Conservation (phyloP, 2,797 vertebrate genomes). For the Notoglanidium macrostoma region DNA sequence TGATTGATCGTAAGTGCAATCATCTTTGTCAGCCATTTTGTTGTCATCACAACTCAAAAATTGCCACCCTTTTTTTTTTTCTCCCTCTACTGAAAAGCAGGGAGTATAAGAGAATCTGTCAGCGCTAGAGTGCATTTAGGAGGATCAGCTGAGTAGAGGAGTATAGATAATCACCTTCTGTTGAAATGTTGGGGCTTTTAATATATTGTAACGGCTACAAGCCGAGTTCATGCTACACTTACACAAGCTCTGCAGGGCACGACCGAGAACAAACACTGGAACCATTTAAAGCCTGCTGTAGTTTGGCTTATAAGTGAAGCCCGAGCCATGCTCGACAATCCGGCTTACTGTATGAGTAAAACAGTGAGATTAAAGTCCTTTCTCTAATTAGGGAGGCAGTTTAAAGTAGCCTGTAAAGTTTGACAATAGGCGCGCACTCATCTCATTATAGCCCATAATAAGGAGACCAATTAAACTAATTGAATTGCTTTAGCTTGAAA, state of each 20-base stretch:
- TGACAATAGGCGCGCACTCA: constrained; percentile 69
- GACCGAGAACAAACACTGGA: constrained; percentile 38
- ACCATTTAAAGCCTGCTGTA: constrained; percentile 56
- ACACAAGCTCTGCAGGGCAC: constrained; percentile 17
- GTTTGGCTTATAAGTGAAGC: constrained; percentile 63
- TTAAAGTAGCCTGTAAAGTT: constrained; percentile 71
- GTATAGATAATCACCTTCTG: constrained; percentile 40
- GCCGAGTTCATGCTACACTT: constrained; percentile 10
- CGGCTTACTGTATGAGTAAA: constrained; percentile 65
- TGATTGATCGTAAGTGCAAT: constrained; percentile 69
- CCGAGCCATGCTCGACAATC: constrained; percentile 67
- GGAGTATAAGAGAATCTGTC: constrained; percentile 47
- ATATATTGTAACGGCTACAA: constrained; percentile 25
- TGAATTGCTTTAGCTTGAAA: constrained; percentile 75
- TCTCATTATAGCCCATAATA: constrained; percentile 71
- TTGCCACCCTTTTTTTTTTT: constrained; percentile 52
- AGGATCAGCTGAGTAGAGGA: constrained; percentile 37
- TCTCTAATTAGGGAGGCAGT: constrained; percentile 70
- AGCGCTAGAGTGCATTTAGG: constrained; percentile 40
- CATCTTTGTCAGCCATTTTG: constrained; percentile 65
- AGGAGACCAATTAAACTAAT: constrained; percentile 76
- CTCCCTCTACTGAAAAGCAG: constrained; percentile 44
- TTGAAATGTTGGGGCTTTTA: constrained; percentile 32
- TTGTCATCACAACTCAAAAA: constrained; percentile 64
- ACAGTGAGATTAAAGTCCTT: constrained; percentile 71